These are phyloP conservation scores for Caenorhabditis sinica DNA, from an alignment of 2,888 invertebrate genomes.

Conservation along the genomic window DNA sequence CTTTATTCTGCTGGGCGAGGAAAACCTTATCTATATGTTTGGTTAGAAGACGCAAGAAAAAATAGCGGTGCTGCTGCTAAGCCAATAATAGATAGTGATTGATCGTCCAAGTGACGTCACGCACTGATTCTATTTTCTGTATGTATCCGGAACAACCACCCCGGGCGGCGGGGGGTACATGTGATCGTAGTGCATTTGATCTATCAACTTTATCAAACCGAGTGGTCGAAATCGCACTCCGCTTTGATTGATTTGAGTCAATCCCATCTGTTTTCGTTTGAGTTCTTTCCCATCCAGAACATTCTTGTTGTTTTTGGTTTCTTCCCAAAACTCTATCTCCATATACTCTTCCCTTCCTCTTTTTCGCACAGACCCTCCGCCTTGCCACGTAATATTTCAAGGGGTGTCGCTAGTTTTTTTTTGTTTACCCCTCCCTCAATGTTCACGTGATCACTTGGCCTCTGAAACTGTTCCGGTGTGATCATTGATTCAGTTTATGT, in stretches of 20 bases:
- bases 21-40: conserved; percentile 38
- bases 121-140: background rate
- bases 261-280: background rate
- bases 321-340: conserved; percentile 10
- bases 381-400: conserved; percentile 4
- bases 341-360: conserved; percentile 9
- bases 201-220: conserved; percentile 45
- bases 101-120: conserved; percentile 43
- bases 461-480: conserved; percentile 50
- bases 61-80: conserved; percentile 16
- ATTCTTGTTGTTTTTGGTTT: conserved; percentile 47
- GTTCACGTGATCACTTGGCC: conserved; percentile 43
- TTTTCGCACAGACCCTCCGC: background rate
- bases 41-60: conserved; percentile 10
- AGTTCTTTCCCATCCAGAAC: conserved; percentile 39
- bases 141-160: conserved; percentile 6
- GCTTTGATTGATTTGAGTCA: conserved; percentile 4
- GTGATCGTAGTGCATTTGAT: conserved; percentile 53
- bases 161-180: too few relatives aligned
- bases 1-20: conserved; percentile 11
- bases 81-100: conserved; percentile 40
- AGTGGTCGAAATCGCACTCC: background rate
- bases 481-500: conserved; percentile 35
- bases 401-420: too few relatives aligned
- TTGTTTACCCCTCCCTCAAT: conserved; percentile 24